Percentiles rank a stretch among this genome's conserved stretches.
Conservation (phyloP, 1,140 invertebrate species). For the Trichoplusia ni region DNA sequence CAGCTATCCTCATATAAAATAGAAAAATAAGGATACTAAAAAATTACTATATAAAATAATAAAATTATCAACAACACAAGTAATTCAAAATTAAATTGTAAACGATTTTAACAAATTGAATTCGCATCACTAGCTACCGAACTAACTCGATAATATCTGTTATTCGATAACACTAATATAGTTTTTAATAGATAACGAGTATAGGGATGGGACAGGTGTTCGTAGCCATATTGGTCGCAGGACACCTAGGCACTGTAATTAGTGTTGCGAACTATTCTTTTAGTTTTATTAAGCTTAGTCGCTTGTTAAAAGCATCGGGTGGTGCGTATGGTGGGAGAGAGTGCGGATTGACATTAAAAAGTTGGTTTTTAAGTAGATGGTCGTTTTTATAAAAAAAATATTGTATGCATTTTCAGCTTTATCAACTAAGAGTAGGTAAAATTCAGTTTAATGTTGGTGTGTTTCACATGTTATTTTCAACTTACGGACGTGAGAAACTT, state of each 20-base stretch:
- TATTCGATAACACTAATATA: conserved; percentile 3
- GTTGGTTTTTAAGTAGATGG: background rate
- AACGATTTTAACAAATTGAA: background rate
- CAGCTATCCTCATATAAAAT: no score
- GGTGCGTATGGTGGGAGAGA: conserved; percentile 6
- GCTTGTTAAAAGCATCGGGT: conserved; percentile 48
- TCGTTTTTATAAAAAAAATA: background rate
- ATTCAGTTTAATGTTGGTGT: no score
- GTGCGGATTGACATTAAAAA: conserved; percentile 32
- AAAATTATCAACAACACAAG: no score
- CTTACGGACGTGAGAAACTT: no score
- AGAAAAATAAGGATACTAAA: no score
- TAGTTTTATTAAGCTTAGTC: conserved; percentile 54
- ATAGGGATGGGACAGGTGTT: conserved; percentile 48
- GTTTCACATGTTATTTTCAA: no score
- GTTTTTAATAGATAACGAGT: conserved; percentile 6
- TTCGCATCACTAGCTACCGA: background rate
- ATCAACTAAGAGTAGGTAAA: no score
- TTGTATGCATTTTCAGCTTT: background rate
- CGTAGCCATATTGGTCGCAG: conserved; percentile 43
- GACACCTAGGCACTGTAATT: conserved; percentile 56
- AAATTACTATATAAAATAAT: no score
- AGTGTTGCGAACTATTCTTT: conserved; percentile 48
- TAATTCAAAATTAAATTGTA: no score
- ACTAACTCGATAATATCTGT: background rate